Conservation (phyloP, 2,113 vertebrate species). For the Chelonoidis abingdonii region DNA sequence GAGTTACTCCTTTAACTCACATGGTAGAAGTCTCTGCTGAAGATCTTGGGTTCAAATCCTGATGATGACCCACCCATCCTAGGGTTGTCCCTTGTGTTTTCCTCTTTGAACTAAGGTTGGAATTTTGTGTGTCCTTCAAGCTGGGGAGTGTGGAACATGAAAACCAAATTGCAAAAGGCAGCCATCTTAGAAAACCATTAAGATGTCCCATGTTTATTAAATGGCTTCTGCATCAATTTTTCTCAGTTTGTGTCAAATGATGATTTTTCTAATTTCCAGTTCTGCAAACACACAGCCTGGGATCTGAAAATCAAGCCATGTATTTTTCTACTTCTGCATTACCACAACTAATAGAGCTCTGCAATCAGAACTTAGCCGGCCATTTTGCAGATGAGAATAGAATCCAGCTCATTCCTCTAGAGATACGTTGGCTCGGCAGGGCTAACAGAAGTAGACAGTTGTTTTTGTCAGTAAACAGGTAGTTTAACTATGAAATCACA, state of each 20-base stretch:
- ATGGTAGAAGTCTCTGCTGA: too few species aligned
- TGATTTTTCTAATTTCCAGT: not conserved
- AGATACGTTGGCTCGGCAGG: not conserved
- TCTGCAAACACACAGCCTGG: not conserved
- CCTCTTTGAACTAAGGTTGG: not conserved
- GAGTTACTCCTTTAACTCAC: not conserved
- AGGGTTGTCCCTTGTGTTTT: not conserved
- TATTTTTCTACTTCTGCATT: not conserved
- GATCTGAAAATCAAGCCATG: not conserved
- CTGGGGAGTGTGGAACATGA: not conserved
- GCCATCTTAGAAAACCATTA: not conserved
- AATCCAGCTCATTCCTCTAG: not conserved
- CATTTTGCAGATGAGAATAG: not conserved
- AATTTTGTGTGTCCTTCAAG: accelerated
- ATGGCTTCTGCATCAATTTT: not conserved
- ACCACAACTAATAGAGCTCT: not conserved
- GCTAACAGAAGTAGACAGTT: not conserved
- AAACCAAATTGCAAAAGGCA: not conserved
- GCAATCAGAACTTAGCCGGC: not conserved
- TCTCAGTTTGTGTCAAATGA: not conserved
- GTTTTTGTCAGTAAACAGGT: not conserved
- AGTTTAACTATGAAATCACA: not conserved
- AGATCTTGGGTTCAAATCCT: not conserved
- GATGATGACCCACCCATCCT: not conserved
- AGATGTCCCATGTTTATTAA: not conserved